Evolutionary conservation across 2,113 vertebrate species (phyloP).

Genomic region (Oreotragus oreotragus): DNA sequence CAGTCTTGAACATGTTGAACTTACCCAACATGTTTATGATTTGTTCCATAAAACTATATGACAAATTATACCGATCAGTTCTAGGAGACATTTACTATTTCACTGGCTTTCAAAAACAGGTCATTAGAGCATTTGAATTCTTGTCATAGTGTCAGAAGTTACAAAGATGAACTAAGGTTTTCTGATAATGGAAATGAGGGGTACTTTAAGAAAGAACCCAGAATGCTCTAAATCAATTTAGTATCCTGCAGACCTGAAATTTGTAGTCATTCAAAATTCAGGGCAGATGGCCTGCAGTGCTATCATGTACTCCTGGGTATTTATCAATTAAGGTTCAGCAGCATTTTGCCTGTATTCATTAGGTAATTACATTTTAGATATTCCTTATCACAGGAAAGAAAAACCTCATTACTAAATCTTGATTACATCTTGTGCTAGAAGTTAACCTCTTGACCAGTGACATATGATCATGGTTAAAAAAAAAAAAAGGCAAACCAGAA

Average conservation of each 20-base stretch:
- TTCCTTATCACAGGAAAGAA: conserved; percentile 49
- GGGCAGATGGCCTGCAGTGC: conserved; percentile 47
- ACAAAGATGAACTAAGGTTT: background rate
- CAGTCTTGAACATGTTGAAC: background rate
- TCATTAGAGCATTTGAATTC: background rate
- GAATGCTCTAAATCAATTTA: background rate
- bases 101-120: background rate
- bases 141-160: background rate
- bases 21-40: background rate
- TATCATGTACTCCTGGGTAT: conserved; percentile 5
- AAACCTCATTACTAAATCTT: conserved; percentile 53
- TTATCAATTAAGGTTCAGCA: conserved; percentile 52
- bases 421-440: conserved; percentile 28
- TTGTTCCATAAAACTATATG: background rate
- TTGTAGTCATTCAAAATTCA: conserved; percentile 13
- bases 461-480: background rate
- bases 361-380: conserved; percentile 61
- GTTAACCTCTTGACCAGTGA: conserved; percentile 50
- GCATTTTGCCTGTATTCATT: conserved; percentile 55
- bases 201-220: background rate
- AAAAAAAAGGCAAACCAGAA: background rate
- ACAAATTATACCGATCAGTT: background rate
- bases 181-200: background rate
- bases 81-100: background rate
- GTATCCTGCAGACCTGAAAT: background rate